These are phyloP conservation scores for Megaptera novaeangliae DNA, from an alignment of 2,113 vertebrate species.

Conservation along the genomic window DNA sequence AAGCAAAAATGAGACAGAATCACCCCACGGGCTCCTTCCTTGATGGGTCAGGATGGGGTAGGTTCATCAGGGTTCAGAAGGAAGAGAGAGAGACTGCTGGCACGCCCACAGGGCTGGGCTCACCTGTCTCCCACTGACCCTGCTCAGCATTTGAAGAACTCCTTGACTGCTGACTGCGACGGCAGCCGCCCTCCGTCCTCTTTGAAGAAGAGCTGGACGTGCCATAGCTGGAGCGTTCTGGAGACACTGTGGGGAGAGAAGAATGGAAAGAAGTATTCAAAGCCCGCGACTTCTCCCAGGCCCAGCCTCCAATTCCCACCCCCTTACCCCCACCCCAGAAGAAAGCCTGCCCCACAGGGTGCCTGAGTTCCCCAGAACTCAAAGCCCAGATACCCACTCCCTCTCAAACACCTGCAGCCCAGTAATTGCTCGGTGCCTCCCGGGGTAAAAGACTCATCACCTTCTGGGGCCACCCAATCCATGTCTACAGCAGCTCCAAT, in stretches of 20 bases:
- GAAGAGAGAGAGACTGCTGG: neutral
- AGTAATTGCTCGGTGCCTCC: neutral
- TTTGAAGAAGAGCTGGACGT: constrained; percentile 69
- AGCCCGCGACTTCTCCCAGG: neutral
- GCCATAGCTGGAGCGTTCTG: constrained; percentile 81
- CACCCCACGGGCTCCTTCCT: neutral
- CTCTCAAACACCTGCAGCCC: neutral
- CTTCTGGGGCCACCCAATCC: too few species aligned
- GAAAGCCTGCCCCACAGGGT: neutral
- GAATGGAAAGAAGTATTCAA: neutral
- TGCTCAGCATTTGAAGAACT: constrained; percentile 64
- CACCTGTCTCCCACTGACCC: constrained; percentile 84
- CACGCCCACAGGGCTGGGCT: neutral
- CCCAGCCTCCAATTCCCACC: neutral
- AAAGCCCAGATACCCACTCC: neutral
- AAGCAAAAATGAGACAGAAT: neutral
- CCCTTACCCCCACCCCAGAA: neutral
- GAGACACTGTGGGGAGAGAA: constrained; percentile 82
- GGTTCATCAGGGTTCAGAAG: neutral
- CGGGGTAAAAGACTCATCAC: neutral
- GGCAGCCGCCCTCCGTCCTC: constrained; percentile 65
- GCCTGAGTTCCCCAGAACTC: neutral
- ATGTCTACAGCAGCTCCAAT: neutral
- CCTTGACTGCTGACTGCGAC: constrained; percentile 36
- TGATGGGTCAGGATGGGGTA: too few species aligned